phyloP scores from a whole-genome alignment of 2,113 vertebrate species.

The Grammomys surdaster region DNA sequence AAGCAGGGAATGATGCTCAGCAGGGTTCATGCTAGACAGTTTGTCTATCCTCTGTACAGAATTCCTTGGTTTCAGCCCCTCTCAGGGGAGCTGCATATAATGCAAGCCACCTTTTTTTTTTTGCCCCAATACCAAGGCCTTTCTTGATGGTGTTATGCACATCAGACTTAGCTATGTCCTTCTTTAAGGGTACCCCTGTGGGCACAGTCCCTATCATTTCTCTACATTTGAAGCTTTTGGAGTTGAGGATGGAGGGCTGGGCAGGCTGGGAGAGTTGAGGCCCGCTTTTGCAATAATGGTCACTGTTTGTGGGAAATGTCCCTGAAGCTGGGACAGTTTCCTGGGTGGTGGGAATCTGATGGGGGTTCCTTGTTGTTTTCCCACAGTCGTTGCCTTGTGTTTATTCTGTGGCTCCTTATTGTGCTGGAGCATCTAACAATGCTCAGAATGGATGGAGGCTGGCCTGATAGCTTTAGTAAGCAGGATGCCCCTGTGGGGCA shows the following conservation, averaged over 20 bases:
- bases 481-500: neutral
- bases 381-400: neutral
- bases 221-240: no score
- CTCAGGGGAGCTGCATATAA: rapidly evolving
- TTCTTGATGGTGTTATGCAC: neutral
- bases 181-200: neutral
- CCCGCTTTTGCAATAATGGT: neutral
- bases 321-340: neutral
- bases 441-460: neutral
- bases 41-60: rapidly evolving
- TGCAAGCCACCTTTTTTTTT: no score
- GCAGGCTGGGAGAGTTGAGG: no score
- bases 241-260: no score
- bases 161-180: neutral
- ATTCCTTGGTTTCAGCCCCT: neutral
- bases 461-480: neutral
- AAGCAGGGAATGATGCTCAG: neutral
- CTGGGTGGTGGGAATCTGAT: neutral
- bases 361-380: neutral
- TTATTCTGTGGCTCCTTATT: neutral
- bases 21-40: neutral
- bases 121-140: neutral
- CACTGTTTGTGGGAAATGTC: neutral
- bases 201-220: neutral
- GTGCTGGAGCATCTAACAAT: neutral